Base-by-base conservation (phyloP, 2,888 invertebrate species). In the Lucinisca nassula region DNA sequence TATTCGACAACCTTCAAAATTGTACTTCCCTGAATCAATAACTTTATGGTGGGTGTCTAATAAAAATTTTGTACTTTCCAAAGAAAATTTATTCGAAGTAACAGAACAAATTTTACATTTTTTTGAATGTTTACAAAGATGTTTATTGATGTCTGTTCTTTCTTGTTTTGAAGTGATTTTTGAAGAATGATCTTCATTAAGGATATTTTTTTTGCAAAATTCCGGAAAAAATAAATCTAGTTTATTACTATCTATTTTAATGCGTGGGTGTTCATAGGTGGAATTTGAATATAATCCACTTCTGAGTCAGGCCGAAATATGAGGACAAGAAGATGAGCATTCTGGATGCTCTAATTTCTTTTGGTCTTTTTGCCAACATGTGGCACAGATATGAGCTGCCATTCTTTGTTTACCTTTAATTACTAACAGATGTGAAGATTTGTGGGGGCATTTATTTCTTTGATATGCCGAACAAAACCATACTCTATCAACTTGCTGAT, bases 301-400 rank as follows among this genome's bases (percentile, higher is more conserved):
- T 24, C 14, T 24, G 12, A 24, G 49, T 76, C 51, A 76, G 12
- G 17, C 76, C 12, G 24, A 17, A 14, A 40, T 10, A 76, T 51
- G 27, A 27, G 49, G 76, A 51, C 76, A 76, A 3, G 21, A 27
- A 6, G 4, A 51, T 10, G 76, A 76, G 51, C 76, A 76, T n/a
- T 76, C 30, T 1, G 76, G 49, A 27, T 76, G 51, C 4, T 76
- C 21, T 24, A 51, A n/a, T 76, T 76, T 76, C 35, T 76, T 45
- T 17, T 51, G 1, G 14, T 45, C 45, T 49, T 51, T 76, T 6
- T 6, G 76, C 45, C 49, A 76, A 51, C 76, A 76, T n/a, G 6
- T 32, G 21, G 76, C 51, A 32, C 76, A 32, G 0, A 76, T 49
- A 37, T 76, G 76, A 21, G 3, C 1, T 10, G 73, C n/a, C 30